Base-by-base conservation (phyloP, 92 coral and sea anemone species). In the Chrysogorgia sp. region DNA sequence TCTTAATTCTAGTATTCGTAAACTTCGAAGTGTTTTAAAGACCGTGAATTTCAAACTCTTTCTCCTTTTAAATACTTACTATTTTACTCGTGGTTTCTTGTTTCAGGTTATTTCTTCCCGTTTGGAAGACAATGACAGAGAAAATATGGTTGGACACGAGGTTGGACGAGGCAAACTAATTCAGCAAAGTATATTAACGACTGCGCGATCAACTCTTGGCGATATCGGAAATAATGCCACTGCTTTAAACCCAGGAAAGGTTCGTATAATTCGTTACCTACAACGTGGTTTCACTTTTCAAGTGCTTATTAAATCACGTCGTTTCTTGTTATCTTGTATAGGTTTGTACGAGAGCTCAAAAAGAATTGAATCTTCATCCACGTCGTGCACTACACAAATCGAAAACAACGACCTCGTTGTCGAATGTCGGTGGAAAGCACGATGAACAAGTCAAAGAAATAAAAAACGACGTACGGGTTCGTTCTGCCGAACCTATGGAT, bases 171-270 rank as follows among this genome's bases (percentile, higher is more conserved):
- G 79, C 30, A 72, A 72, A 43, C 35, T 7, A 12, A 62, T 45
- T 34, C 63, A 45, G 10, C 65, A 53, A 56, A 49, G 65, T 30
- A 34, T 15, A 10, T n/a, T n/a, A n/a, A 58, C 71, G 49, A 53
- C 79, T 15, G 2, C 63, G 34, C 31, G 79, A 56, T 30, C 97
- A 34, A 93, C 91, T 0, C 87, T 96, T 22, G 96, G 96, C 15
- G 99, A 96, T 74, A 83, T 92, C 76, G 92, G 89, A 23, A 96
- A 93, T 85, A 89, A 85, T 78, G 90, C 55, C 37, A 52, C 24
- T 10, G 15, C 93, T 0, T 49, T 80, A 24, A 83, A 78, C 10
- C 63, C 49, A 7, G 83, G 58, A 71, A 87, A 84, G 83, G 88
- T 84, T 28, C 10, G 65, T 19, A 40, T 7, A 20, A 45, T 37